Evolutionary conservation across 2,888 invertebrate genomes (phyloP).

Genomic region (Caenorhabditis japonica): DNA sequence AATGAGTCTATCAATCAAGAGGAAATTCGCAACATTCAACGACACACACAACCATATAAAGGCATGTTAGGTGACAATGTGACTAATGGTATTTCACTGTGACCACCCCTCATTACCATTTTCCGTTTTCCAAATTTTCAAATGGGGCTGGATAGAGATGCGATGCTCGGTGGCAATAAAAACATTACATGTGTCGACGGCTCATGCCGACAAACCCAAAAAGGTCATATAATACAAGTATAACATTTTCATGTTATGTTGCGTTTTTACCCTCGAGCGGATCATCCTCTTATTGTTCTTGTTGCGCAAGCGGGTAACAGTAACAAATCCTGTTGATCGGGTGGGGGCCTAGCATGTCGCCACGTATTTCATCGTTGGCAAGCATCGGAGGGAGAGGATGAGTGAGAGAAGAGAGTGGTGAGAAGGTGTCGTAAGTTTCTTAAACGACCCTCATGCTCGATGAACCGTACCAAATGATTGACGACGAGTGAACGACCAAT

Average conservation of each 20-base stretch:
- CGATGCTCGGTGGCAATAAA: not conserved
- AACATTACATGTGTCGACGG: not conserved
- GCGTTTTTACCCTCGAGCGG: constrained; percentile 29
- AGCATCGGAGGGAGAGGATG: not conserved
- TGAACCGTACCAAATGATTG: constrained; percentile 51
- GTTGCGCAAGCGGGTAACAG: constrained; percentile 45
- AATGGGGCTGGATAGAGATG: constrained; percentile 8
- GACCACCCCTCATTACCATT: constrained; percentile 37
- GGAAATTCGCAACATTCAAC: constrained; percentile 37
- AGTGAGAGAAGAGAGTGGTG: constrained; percentile 11
- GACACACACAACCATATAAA: constrained; percentile 28
- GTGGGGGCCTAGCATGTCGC: constrained; percentile 31
- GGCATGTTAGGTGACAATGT: constrained; percentile 50
- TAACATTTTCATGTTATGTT: constrained; percentile 48
- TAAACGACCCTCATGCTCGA: constrained; percentile 50
- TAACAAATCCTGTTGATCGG: constrained; percentile 42
- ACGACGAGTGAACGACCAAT: constrained; percentile 44
- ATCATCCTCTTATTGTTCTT: constrained; percentile 46
- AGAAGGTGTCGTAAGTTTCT: constrained; percentile 33
- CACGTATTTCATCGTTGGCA: too few relatives aligned
- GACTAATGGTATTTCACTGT: constrained; percentile 30
- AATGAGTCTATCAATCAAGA: constrained; percentile 48
- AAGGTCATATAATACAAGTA: constrained; percentile 46
- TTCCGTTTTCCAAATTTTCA: constrained; percentile 10
- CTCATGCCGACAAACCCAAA: constrained; percentile 28